phyloP scores from a whole-genome alignment of 1,140 invertebrate genomes.

The Anastatus disparis region DNA sequence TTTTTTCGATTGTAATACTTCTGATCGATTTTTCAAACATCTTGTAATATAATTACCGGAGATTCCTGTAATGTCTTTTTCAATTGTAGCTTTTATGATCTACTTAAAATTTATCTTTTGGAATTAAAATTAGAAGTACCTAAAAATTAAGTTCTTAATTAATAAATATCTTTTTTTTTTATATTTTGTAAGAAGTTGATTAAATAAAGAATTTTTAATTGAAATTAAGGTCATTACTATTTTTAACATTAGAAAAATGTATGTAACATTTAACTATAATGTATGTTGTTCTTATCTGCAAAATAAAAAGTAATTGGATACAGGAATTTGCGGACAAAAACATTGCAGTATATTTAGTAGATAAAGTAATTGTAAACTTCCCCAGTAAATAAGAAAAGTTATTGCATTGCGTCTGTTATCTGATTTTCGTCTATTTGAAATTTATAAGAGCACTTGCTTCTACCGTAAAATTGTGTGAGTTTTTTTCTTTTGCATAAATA shows the following conservation, averaged over 20 bases:
- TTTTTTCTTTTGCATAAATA: neutral
- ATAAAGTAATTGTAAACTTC: neutral
- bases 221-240: too few relatives aligned
- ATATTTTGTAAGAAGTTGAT: neutral
- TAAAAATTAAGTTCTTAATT: too few relatives aligned
- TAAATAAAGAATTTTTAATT: neutral
- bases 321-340: constrained; percentile 8
- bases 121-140: too few relatives aligned
- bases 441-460: constrained; percentile 21
- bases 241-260: too few relatives aligned
- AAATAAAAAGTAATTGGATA: neutral
- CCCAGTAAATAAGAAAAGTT: neutral
- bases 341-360: constrained; percentile 11
- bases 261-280: too few relatives aligned
- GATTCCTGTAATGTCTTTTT: neutral
- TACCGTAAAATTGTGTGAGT: constrained; percentile 18
- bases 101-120: too few relatives aligned
- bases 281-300: too few relatives aligned
- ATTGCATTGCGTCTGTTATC: constrained; percentile 16
- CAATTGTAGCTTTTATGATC: too few relatives aligned
- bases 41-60: neutral
- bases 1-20: neutral
- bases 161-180: too few relatives aligned
- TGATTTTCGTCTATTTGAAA: constrained; percentile 1
- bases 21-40: neutral